Evolutionary conservation across 2,113 vertebrate species (phyloP), one percentile per base, ranked within the genome.

Genomic region (Struthidea cinerea): DNA sequence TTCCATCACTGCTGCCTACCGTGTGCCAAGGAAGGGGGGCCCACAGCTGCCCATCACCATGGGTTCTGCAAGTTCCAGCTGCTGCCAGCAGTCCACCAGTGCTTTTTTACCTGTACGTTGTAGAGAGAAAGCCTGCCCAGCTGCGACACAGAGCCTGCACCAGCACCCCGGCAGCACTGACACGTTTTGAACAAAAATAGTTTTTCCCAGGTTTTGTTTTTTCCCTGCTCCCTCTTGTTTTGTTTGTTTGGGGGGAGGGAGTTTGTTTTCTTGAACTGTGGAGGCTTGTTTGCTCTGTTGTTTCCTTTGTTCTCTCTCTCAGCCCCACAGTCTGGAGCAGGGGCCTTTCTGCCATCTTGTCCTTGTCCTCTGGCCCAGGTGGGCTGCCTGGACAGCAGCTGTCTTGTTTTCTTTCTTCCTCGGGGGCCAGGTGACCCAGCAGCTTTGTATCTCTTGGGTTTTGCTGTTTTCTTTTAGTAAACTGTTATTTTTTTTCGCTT

Each of bases 141-240:
- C 46, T 1, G 0, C 1, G 0, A 28, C 46, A 32, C 1, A 2
- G 17, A 27, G 37, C 11, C 53, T 68, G 46, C 27, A 52, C 17
- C 32, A 68, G 37, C 46, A 44, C 22, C 32, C 23, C 1, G 0
- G 32, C 21, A 59, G 46, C 37, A n/a, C 7, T 18, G 39, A 13
- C 42, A 37, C 2, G 0, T 68, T 77, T 68, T 22, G 9, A 60
- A 52, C 32, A 68, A 52, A 60, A 27, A 11, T 7, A 26, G 8
- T 3, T 67, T 46, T 35, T 59, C 26, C 20, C 11, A 21, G 33
- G 11, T 44, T 52, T 68, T 35, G 21, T 22, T 44, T 52, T 21
- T 42, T 10, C 46, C 21, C 27, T 59, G 44, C 9, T 59, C 14
- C 42, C 27, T 13, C 5, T 59, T 76, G 26, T 44, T 59, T 32